phyloP scores from a whole-genome alignment of 2,888 invertebrate species.

The Plebejus melissa region DNA sequence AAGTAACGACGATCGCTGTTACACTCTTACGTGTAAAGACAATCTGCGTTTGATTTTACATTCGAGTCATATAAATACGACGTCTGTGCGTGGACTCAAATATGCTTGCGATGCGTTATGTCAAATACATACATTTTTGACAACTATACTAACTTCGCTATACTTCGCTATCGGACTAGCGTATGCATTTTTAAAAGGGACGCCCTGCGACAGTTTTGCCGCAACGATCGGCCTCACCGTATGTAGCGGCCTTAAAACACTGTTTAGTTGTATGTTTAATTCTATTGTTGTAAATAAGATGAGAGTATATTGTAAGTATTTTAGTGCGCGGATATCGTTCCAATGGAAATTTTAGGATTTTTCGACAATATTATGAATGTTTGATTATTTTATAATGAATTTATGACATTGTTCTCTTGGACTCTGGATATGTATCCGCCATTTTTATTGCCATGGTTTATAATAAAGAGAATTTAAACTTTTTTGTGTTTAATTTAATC shows the following conservation, averaged over 20 bases:
- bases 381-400: constrained; percentile 16
- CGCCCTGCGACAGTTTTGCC: too few relatives aligned
- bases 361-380: constrained; percentile 19
- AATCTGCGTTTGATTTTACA: background rate
- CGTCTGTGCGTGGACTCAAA: background rate
- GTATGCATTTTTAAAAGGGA: too few relatives aligned
- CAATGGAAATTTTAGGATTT: background rate
- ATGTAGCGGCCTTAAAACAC: background rate
- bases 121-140: too few relatives aligned
- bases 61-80: background rate
- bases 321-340: constrained; percentile 21
- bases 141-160: too few relatives aligned
- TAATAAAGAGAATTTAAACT: constrained; percentile 52
- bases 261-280: constrained; percentile 8
- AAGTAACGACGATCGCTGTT: too few relatives aligned
- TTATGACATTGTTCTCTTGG: constrained; percentile 32
- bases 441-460: constrained; percentile 62
- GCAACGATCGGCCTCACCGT: background rate
- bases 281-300: constrained; percentile 21
- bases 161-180: too few relatives aligned
- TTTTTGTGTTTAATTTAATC: constrained; percentile 23
- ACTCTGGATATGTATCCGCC: constrained; percentile 47
- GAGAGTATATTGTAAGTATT: constrained; percentile 20
- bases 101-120: too few relatives aligned
- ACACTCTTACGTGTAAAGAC: too few relatives aligned